Evolutionary conservation across 2,113 vertebrate species (phyloP).

Genomic region (Chloropsis cyanopogon): DNA sequence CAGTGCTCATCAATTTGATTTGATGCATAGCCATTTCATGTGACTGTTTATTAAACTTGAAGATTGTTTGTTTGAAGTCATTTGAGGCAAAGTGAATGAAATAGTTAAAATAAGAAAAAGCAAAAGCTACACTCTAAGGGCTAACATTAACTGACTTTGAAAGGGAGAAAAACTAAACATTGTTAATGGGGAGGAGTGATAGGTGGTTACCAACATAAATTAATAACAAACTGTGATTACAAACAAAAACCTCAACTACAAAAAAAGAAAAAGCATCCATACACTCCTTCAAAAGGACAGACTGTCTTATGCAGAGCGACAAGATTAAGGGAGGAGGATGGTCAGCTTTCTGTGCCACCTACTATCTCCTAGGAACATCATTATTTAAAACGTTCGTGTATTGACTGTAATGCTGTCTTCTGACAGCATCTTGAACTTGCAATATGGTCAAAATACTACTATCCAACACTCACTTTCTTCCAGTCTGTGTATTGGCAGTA

Average conservation of each 20-base stretch:
- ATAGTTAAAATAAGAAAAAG: background rate
- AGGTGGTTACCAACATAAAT: background rate
- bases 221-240: background rate
- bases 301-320: background rate
- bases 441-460: background rate
- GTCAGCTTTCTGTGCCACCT: background rate
- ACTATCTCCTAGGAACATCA: background rate
- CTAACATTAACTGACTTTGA: background rate
- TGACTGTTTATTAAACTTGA: background rate
- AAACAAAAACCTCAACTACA: background rate
- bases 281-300: background rate
- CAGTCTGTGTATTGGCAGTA: background rate
- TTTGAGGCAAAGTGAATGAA: background rate
- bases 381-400: background rate
- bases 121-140: background rate
- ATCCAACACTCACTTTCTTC: background rate
- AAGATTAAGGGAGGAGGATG: background rate
- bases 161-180: background rate
- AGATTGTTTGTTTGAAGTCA: background rate
- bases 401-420: background rate
- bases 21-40: background rate
- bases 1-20: background rate
- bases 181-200: background rate
- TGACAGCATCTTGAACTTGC: background rate
- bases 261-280: too few relatives aligned